A percentile compares a stretch with the other conserved stretches of the same genome.
Evolutionary conservation across 2,888 invertebrate genomes (phyloP).

Genomic region (Himalopsyche tibetana): DNA sequence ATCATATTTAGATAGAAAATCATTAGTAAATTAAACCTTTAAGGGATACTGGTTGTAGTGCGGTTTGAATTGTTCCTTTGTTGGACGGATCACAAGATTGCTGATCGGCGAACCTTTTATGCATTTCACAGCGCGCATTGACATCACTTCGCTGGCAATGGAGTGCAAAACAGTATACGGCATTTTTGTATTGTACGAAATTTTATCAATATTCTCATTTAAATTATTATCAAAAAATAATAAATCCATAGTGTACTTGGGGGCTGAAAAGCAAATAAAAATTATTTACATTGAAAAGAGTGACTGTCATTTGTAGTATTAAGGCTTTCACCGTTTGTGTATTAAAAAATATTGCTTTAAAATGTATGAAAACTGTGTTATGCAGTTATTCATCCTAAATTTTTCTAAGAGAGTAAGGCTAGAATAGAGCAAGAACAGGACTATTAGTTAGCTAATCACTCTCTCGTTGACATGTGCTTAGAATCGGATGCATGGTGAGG

Average conservation of each 20-base stretch:
- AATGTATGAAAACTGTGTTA: too few relatives aligned
- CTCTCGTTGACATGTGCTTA: too few relatives aligned
- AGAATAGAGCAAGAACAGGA: too few relatives aligned
- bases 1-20: too few relatives aligned
- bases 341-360: too few relatives aligned
- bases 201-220: not conserved
- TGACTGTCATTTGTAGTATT: too few relatives aligned
- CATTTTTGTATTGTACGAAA: not conserved
- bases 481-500: too few relatives aligned
- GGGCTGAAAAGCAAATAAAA: not conserved
- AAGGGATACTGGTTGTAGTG: not conserved
- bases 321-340: too few relatives aligned
- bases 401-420: too few relatives aligned
- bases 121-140: not conserved
- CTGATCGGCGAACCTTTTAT: not conserved
- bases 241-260: not conserved
- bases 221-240: not conserved
- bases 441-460: too few relatives aligned
- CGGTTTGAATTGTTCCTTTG: not conserved
- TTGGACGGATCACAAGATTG: not conserved
- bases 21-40: not conserved
- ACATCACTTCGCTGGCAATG: not conserved
- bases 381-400: too few relatives aligned
- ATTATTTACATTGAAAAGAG: not conserved
- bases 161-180: not conserved